These are phyloP conservation scores for Clusia tigrina DNA, from an alignment of 2,888 invertebrate species.

Conservation along the genomic window DNA sequence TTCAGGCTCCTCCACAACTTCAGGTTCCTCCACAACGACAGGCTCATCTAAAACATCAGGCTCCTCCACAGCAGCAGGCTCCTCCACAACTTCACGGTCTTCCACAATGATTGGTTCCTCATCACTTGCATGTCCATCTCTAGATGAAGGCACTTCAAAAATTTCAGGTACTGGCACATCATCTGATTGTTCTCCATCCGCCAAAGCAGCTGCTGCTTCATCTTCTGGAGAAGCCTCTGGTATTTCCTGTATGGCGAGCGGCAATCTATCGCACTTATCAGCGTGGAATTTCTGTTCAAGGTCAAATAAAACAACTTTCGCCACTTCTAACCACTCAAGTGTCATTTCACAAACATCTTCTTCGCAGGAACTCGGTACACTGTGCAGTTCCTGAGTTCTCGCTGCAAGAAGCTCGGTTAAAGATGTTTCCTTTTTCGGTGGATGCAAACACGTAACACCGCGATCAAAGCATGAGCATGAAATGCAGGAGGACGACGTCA, in stretches of 20 bases:
- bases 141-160: too few relatives aligned
- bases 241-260: too few relatives aligned
- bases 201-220: conserved; percentile 14
- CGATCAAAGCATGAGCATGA: conserved; percentile 39
- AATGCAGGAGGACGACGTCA: conserved; percentile 48
- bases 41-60: neutral
- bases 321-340: too few relatives aligned
- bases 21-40: neutral
- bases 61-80: neutral
- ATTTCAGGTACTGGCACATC: neutral
- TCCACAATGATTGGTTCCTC: neutral
- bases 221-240: conserved; percentile 37
- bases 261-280: too few relatives aligned
- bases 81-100: conserved; percentile 15
- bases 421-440: neutral
- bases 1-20: conserved; percentile 10
- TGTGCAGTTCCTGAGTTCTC: conserved; percentile 40
- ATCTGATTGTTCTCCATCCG: conserved; percentile 18
- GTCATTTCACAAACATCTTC: conserved; percentile 44
- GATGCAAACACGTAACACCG: conserved; percentile 23
- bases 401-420: conserved; percentile 41
- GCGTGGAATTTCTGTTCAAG: too few relatives aligned
- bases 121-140: conserved; percentile 18
- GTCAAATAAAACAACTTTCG: too few relatives aligned
- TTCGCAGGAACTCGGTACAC: conserved; percentile 38